phyloP scores from a whole-genome alignment of 2,888 invertebrate species.

The Archips crataeganus region DNA sequence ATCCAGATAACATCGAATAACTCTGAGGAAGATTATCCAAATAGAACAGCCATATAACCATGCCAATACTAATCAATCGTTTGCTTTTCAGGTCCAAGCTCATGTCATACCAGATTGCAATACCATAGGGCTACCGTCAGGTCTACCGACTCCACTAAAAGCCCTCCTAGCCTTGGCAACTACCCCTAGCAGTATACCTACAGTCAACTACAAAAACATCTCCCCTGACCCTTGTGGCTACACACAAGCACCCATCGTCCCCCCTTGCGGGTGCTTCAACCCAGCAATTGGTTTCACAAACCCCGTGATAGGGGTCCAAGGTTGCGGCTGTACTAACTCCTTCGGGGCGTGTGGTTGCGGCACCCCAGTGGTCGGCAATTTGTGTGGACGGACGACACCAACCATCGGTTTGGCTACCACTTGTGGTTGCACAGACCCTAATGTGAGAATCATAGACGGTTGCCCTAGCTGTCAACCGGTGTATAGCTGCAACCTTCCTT shows the following conservation, averaged over 20 bases:
- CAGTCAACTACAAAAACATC: neutral
- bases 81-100: slow-evolving; percentile 30
- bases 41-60: too few relatives aligned
- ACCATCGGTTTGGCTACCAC: slow-evolving; percentile 5
- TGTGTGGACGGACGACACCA: slow-evolving; percentile 26
- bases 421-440: slow-evolving; percentile 29
- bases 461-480: slow-evolving; percentile 28
- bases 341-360: slow-evolving; percentile 26
- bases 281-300: slow-evolving; percentile 24
- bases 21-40: too few relatives aligned
- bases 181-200: slow-evolving; percentile 3
- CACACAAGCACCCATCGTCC: slow-evolving; percentile 20
- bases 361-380: slow-evolving; percentile 24
- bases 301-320: slow-evolving; percentile 24
- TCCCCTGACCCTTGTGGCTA: slow-evolving; percentile 15
- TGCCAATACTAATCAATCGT: too few relatives aligned
- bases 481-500: slow-evolving; percentile 31
- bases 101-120: slow-evolving; percentile 28
- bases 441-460: slow-evolving; percentile 31
- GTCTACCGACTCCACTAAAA: slow-evolving; percentile 20
- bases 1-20: too few relatives aligned
- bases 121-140: slow-evolving; percentile 14
- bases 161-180: slow-evolving; percentile 17
- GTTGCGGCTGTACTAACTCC: slow-evolving; percentile 20
- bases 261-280: slow-evolving; percentile 48